Evolutionary conservation across 2,797 vertebrate species (phyloP), one percentile per base, ranked within the genome.

Genomic region (Cirrhinus mrigala): DNA sequence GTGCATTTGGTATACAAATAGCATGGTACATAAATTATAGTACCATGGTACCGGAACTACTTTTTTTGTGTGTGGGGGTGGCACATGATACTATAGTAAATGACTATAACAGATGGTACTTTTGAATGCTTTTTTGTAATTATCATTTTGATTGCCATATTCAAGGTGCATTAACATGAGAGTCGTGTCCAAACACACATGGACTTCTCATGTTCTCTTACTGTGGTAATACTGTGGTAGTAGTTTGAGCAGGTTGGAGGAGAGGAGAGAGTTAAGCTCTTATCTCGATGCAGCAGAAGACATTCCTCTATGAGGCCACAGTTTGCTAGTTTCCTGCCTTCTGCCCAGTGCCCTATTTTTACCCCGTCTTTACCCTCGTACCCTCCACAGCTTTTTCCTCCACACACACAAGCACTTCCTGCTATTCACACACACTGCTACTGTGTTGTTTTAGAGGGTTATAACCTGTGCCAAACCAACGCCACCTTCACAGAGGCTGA

Each of bases 281-380:
- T 98, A 98, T 98, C 97, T 97, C 91, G 93, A 92, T 94, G 94
- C 95, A 96, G 94, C 97, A 98, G 97, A 97, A 96, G 95, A 96
- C 96, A 97, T 97, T 97, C 96, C 96, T 95, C 95, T 95, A 95
- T 94, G 96, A 96, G 96, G 95, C 96, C 96, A 95, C 95, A 95
- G 96, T 96, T 96, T 90, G 80, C 95, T 96, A 95, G 95, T 96
- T 98, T 98, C 97, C 97, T 97, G 96, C 96, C 96, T 96, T 96
- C 96, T 97, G 96, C 96, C 96, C 96, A 95, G 93, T 96, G 96
- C 96, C 96, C 97, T 97, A 97, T 98, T 97, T 97, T 96, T 97
- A 97, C 96, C 95, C 95, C 92, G 93, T 94, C 94, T 95, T 97
- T 94, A 94, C 96, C 94, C 83, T 56, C 94, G 94, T 94, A 96